These are phyloP conservation scores for Bembecia ichneumoniformis DNA, from an alignment of 2,888 invertebrate species.

Conservation along the genomic window DNA sequence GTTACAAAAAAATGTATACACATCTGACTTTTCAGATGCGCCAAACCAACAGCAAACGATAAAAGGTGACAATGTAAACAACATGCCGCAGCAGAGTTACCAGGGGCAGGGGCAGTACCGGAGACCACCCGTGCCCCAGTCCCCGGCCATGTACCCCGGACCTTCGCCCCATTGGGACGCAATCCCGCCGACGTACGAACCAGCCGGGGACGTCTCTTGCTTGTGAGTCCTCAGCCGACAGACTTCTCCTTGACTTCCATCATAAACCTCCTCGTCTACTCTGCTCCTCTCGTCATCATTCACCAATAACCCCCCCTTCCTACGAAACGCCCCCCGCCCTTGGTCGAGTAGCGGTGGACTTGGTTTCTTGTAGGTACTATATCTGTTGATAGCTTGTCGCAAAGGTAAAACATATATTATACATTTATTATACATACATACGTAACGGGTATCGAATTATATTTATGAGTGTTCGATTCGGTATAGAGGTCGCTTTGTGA, in stretches of 20 bases:
- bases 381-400: slow-evolving; percentile 53
- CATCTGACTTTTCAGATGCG: slow-evolving; percentile 52
- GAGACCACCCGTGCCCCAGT: slow-evolving; percentile 38
- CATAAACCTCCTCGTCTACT: slow-evolving; percentile 15
- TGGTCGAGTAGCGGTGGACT: slow-evolving; percentile 70
- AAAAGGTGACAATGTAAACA: slow-evolving; percentile 72
- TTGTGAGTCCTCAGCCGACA: slow-evolving; percentile 62
- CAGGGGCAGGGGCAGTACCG: slow-evolving; percentile 55
- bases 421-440: background rate
- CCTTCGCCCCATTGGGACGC: slow-evolving; percentile 52
- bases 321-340: slow-evolving; percentile 7
- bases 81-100: slow-evolving; percentile 57
- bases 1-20: background rate
- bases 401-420: slow-evolving; percentile 47
- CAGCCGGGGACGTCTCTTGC: slow-evolving; percentile 66
- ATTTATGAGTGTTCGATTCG: slow-evolving; percentile 25
- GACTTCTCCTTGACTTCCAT: slow-evolving; percentile 32
- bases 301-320: slow-evolving; percentile 9
- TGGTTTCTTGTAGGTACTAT: slow-evolving; percentile 66
- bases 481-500: slow-evolving; percentile 51
- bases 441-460: slow-evolving; percentile 7
- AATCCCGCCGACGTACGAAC: slow-evolving; percentile 47
- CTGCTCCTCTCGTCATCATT: background rate
- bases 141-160: slow-evolving; percentile 44
- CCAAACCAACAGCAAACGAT: slow-evolving; percentile 53